Percentiles rank a stretch among this genome's conserved stretches.
These are phyloP conservation scores for Enteromius thamalakanensis DNA, from an alignment of 2,797 vertebrate species.

Conservation along the genomic window DNA sequence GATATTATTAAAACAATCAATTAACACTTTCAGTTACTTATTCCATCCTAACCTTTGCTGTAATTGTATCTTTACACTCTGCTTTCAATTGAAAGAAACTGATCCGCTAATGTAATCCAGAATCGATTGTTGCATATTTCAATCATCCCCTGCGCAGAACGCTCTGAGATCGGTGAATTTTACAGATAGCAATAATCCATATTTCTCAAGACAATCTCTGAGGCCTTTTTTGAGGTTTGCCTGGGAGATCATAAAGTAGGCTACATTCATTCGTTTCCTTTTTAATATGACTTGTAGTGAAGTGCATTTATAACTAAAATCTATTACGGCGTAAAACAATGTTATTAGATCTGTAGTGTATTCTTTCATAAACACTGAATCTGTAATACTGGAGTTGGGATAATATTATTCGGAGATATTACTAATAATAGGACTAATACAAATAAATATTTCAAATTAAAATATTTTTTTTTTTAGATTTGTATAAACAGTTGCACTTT, in stretches of 20 bases:
- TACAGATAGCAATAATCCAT: constrained; percentile 11
- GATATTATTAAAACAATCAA: constrained; percentile 38
- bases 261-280: not conserved
- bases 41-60: constrained; percentile 30
- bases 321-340: not conserved
- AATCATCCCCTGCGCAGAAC: constrained; percentile 17
- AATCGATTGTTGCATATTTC: constrained; percentile 51
- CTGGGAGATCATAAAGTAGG: not conserved
- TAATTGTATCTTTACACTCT: constrained; percentile 49
- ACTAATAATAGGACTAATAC: not conserved
- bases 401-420: not conserved
- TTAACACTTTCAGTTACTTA: constrained; percentile 34
- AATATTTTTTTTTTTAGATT: not conserved
- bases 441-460: not conserved
- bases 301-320: not conserved
- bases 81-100: constrained; percentile 47
- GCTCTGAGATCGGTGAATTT: not conserved
- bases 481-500: not conserved
- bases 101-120: constrained; percentile 49
- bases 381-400: not conserved
- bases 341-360: not conserved
- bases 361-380: not conserved
- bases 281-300: not conserved
- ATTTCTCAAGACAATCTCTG: not conserved
- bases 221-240: not conserved